Evolutionary conservation across 2,888 invertebrate species (phyloP), one percentile per base, ranked within the genome.

Genomic region (Odontomyia ornata): DNA sequence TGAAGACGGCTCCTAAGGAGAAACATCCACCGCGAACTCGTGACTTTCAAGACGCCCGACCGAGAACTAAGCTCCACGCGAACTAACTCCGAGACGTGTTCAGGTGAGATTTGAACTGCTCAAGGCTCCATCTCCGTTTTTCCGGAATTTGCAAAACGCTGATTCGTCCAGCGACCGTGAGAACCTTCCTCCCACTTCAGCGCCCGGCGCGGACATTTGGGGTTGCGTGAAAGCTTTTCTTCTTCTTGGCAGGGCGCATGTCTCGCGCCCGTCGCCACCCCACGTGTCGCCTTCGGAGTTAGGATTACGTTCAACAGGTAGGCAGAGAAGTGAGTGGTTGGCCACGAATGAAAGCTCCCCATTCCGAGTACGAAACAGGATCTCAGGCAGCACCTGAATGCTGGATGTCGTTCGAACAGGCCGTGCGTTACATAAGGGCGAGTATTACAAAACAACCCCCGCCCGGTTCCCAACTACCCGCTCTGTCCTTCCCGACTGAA

Each of bases 131-230:
- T 69, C 57, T 36, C 73, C 18, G 1, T 43, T 57, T 30, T 73
- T 60, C 73, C 73, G 36, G 13, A 57, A 57, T 73, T 73, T 21
- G 43, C 73, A 36, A 36, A 73, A 57, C 52, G 73, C 73, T 57
- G 57, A 73, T 73, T 73, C 73, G 73, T n/a, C 57, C n/a, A 73
- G n/a, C 57, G 57, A 11, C 36, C 73, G 73, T 60, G 73, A 36
- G 73, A 57, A 30, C 15, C 36, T 36, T 28, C 57, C 43, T 73
- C 57, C 73, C 60, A 60, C 57, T 57, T 73, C 25, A 30, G 13
- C 73, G 57, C 73, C 73, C 73, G 57, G 1, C 27, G 11, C 36
- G 36, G 9, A 9, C 9, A 9, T 36, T 36, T 36, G 23, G 21
- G 21, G 36, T 60, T 36, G 43, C 23, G 25, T 21, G 23, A 47